Percentiles rank a stretch among this genome's conserved stretches.
These are phyloP conservation scores for Perithous albicinctus DNA, from an alignment of 2,888 invertebrate genomes.

Conservation along the genomic window DNA sequence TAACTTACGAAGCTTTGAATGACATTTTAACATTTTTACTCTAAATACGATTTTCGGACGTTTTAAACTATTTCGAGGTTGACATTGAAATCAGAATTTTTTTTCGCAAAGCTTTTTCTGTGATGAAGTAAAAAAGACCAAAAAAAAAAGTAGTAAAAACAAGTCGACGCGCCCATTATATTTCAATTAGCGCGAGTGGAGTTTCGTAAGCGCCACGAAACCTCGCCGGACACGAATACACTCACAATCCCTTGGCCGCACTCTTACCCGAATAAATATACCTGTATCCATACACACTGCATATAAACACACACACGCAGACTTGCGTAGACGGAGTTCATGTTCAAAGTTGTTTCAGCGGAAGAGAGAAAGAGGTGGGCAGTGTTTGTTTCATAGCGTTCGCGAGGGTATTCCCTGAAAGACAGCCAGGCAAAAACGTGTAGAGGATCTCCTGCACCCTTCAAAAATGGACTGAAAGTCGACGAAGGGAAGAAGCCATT, in stretches of 20 bases:
- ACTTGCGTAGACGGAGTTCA: slow-evolving; percentile 3
- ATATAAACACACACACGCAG: slow-evolving; percentile 11
- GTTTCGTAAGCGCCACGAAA: slow-evolving; percentile 63
- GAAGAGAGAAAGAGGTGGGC: slow-evolving; percentile 17
- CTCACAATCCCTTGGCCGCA: slow-evolving; percentile 20
- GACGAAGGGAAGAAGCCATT: slow-evolving; percentile 45
- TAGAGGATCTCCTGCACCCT: slow-evolving; percentile 10
- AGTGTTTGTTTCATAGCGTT: slow-evolving; percentile 55
- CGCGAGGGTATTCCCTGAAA: slow-evolving; percentile 44
- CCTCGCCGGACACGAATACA: slow-evolving; percentile 45
- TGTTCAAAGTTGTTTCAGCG: slow-evolving; percentile 14
- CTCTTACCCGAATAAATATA: slow-evolving; percentile 54
- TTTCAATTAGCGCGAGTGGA: slow-evolving; percentile 68
- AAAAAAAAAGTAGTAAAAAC: slow-evolving; percentile 49
- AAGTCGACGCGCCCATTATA: slow-evolving; percentile 66
- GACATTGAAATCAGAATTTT: slow-evolving; percentile 1
- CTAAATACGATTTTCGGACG: neutral
- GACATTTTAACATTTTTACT: neutral
- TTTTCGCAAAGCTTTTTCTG: neutral
- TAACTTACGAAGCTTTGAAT: no score
- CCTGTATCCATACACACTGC: no score
- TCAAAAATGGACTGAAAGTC: slow-evolving; percentile 45
- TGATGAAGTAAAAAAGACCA: slow-evolving; percentile 11
- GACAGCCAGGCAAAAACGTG: slow-evolving; percentile 9
- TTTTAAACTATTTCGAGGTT: neutral